Base-by-base conservation (phyloP, 2,888 invertebrate species). In the Busseola fusca region DNA sequence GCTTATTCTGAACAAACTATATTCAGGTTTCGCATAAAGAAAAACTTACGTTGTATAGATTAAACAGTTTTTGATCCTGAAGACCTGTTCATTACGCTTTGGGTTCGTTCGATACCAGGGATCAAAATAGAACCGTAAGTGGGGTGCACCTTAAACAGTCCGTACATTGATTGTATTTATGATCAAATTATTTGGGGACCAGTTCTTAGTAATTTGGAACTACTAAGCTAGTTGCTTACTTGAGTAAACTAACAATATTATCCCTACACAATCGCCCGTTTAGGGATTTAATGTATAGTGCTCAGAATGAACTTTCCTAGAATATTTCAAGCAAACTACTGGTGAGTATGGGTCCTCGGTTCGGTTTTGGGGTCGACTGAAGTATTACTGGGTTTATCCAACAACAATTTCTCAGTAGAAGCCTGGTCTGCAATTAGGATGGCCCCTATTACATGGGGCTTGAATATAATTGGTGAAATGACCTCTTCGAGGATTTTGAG, bases 111-210 rank as follows among this genome's bases (percentile, higher is more conserved):
- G 63, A 40, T 42, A 45, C 21, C 14, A 0, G 9, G 48, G 14
- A 27, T 34, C n/a, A 21, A 25, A 75, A 62, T 62, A 37, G 45
- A 74, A 14, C 1, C n/a, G 5, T 37, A 50, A 68, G 50, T 75
- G 37, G 59, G 37, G 52, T 63, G 30, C 60, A 25, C 40, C 62
- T 45, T n/a, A n/a, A 45, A 9, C n/a, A 45, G 12, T 54, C n/a
- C 3, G 6, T 58, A 57, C 18, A 34, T 27, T 21, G 6, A 57
- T 16, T 16, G 45, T 2, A 21, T 18, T 45, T 45, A 0, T 45
- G 18, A 63, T 69, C 30, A 14, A 76, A 58, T 69, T 59, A 59
- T 48, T 27, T n/a, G 37, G 76, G 18, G 42, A 37, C 27, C 40
- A n/a, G 27, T 48, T 54, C n/a, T 25, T 25, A 45, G 9, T 57